Evolutionary conservation across 2,797 vertebrate species (phyloP).

Genomic region (Spinus pinus): DNA sequence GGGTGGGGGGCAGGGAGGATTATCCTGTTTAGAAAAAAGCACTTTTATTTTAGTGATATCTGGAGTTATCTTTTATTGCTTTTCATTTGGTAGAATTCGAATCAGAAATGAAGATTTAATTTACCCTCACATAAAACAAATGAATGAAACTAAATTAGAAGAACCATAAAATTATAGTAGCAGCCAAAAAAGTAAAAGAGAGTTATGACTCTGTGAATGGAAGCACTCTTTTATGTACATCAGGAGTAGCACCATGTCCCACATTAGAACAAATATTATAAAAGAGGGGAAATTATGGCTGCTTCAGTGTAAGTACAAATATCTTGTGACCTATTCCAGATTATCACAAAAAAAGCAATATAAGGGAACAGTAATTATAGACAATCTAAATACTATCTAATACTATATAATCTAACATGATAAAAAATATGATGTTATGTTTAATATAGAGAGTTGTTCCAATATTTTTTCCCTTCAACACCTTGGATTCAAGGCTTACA

Average conservation of each 20-base stretch:
- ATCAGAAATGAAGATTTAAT: not conserved
- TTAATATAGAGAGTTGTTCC: not conserved
- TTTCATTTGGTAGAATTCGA: not conserved
- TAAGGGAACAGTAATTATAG: not conserved
- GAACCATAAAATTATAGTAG: not conserved
- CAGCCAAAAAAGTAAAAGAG: not conserved
- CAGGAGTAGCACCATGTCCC: not conserved
- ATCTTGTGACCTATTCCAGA: not conserved
- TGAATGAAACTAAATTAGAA: not conserved
- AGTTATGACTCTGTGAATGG: not conserved
- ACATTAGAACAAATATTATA: not conserved
- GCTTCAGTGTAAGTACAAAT: not conserved
- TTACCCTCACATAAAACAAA: not conserved
- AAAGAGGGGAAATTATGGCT: accelerated
- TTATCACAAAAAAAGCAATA: not conserved
- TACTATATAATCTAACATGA: no score
- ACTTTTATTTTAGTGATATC: not conserved
- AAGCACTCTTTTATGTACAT: not conserved
- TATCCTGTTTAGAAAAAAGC: not conserved
- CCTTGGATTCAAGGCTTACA: not conserved
- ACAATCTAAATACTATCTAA: not conserved
- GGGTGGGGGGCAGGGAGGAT: not conserved
- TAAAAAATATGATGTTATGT: not conserved
- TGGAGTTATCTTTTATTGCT: not conserved
- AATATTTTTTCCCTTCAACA: not conserved